Evolutionary conservation across 2,797 vertebrate genomes (phyloP).

Genomic region (Uromys caudimaculatus): DNA sequence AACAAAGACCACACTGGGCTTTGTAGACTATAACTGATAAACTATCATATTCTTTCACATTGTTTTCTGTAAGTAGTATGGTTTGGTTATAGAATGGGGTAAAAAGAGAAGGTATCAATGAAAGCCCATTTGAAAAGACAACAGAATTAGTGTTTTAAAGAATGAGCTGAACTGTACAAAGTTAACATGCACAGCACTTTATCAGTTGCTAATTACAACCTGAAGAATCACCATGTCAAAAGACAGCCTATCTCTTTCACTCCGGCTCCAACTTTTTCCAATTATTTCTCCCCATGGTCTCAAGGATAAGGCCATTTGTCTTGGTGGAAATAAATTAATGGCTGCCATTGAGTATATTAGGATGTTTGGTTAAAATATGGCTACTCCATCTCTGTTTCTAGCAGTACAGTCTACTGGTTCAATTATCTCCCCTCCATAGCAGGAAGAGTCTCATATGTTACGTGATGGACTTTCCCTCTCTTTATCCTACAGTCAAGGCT

Average conservation of each 20-base stretch:
- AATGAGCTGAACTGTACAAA: neutral
- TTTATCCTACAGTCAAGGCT: slow-evolving; percentile 70
- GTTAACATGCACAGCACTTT: slow-evolving; percentile 42
- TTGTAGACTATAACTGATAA: neutral
- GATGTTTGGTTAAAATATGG: slow-evolving; percentile 53
- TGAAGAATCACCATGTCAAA: slow-evolving; percentile 70
- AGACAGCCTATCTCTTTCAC: slow-evolving; percentile 57
- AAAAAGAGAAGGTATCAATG: neutral
- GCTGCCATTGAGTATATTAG: slow-evolving; percentile 2
- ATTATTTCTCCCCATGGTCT: slow-evolving; percentile 59
- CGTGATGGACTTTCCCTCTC: slow-evolving; percentile 58
- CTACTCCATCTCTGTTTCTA: slow-evolving; percentile 22
- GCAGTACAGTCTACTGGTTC: slow-evolving; percentile 46
- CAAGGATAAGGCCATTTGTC: slow-evolving; percentile 59
- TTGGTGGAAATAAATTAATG: slow-evolving; percentile 68
- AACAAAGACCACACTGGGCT: neutral
- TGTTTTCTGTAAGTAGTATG: neutral
- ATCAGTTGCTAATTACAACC: slow-evolving; percentile 71
- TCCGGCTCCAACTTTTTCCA: slow-evolving; percentile 44
- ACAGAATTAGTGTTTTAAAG: slow-evolving; percentile 54
- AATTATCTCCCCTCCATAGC: slow-evolving; percentile 45
- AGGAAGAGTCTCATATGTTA: slow-evolving; percentile 77
- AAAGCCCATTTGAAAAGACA: slow-evolving; percentile 43
- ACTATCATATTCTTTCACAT: neutral
- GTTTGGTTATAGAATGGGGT: neutral